Evolutionary conservation across 2,888 invertebrate genomes (phyloP), one percentile per base, ranked within the genome.

Genomic region (Entomobrya proxima): DNA sequence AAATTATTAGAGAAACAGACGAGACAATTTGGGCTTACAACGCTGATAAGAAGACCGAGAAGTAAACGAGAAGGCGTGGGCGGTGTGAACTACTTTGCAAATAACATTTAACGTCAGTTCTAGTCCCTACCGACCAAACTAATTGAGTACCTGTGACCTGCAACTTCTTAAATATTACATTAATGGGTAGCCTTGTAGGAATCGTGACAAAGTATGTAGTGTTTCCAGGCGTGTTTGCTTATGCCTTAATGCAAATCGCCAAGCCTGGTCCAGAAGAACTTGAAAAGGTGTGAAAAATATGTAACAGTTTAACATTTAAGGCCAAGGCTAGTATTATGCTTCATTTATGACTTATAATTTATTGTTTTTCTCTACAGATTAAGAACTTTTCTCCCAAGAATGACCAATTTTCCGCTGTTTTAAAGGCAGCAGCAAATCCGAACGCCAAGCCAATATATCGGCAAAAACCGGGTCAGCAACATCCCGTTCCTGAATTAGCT

Each of bases 221-320:
- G 91, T 93, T 93, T 86, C 93, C 93, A 90, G 93, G 94, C 91
- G 93, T 93, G 89, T 88, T 94, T 86, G 95, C 94, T 90, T 95
- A 94, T 91, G 92, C 92, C 89, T 92, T 95, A 86, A 93, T 94
- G 92, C 91, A 93, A 91, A 91, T 94, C 91, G 93, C 94, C 91
- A 92, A 92, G 91, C 94, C 92, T 90, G 94, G 91, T 91, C 93
- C 93, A 91, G 91, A 89, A 72, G 89, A 90, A 88, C 90, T 92
- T 87, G 90, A 88, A 91, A 79, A 91, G 92, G 55, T 90, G n/a
- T n/a, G n/a, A 89, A 67, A 91, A 92, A 87, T 52, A 55, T 35
- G 21, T 18, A 74, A 32, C 24, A 24, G 11, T 58, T 18, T 91
- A 92, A 27, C 37, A 92, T 90, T 90, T 91, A 9, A n/a, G n/a